Base-by-base conservation (phyloP, 2,797 vertebrate species). In the Pristis pectinata region DNA sequence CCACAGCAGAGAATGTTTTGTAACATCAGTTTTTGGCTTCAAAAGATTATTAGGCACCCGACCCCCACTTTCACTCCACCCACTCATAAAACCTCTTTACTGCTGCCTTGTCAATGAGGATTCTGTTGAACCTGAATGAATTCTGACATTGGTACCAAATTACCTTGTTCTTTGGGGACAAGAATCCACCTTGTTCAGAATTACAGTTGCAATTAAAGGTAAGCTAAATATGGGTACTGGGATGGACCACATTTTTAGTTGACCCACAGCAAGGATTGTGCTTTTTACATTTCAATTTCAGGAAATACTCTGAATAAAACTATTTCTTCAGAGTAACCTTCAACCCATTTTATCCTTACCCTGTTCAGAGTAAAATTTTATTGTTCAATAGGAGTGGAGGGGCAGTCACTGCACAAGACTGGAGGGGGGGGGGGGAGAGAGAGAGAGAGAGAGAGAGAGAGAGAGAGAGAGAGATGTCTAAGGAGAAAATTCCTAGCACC, bases 21-120 rank as follows among this genome's bases (percentile, higher is more conserved):
- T 83, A 87, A 41, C 83, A 30, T 87, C 8, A 87, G 82, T 9
- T 87, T 87, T 34, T 87, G 83, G 83, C 83, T 87, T 87, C 83
- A 87, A 87, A 87, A 87, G 83, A 59, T 87, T 30, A 53, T 72
- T 3, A 72, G 70, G 22, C 70, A 72, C 70, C 83, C 49, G 41
- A 3, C 49, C n/a, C 77, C 15, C 10, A n/a, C 77, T 37, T 6
- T 41, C n/a, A 79, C 77, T 77, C 22, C 77, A 79, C 37, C 70
- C 24, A 27, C 70, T 72, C 70, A 72, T 72, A 76, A 76, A 76
- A 34, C 34, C 74, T 76, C 74, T 76, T 76, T 76, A 79, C n/a
- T 79, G 77, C 77, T 79, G 77, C 11, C n/a, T 37, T 41, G 76
- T 79, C 76, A 79, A n/a, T 41, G 34, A 79, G 27, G 77, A 79